Evolutionary conservation across 2,113 vertebrate species (phyloP), one percentile per base, ranked within the genome.

Genomic region (Clarias gariepinus): DNA sequence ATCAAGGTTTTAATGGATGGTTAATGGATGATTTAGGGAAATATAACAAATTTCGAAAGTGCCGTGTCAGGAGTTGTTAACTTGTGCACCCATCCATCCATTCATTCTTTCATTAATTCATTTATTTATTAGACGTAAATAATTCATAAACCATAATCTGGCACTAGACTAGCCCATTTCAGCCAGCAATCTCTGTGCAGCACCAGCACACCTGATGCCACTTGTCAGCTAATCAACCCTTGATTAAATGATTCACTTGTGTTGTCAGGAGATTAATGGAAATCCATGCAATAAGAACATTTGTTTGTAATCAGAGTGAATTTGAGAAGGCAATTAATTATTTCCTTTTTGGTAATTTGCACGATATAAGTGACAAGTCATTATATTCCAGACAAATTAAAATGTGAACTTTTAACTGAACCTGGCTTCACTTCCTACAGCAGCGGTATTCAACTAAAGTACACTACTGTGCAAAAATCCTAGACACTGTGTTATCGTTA

Each of bases 121-220:
- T 36, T 33, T 3, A 21, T 68, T 79, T 61, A 80, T 41, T 3
- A 30, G 8, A 36, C 47, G 36, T 80, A 41, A 86, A 86, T 86
- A 30, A 86, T 81, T 81, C 77, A 81, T 86, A 60, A 61, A 25
- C 9, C 8, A 23, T 68, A 61, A 64, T 28, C 36, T 28, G 68
- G 16, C 33, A 57, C 7, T 60, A 36, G n/a, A 63, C 13, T 9
- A 33, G 30, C 41, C 57, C 41, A 64, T 82, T 76, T 61, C 86
- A 82, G 80, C 79, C 80, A 76, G 68, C 80, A 63, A 61, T 73
- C 66, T 86, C 12, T 82, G 36, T 63, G 25, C 15, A 76, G 41
- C 80, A 74, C 68, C 57, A 76, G 68, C 68, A 87, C 86, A 82
- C 86, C 85, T 87, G 85, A 87, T 74, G 79, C 85, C 79, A 47